Conservation (phyloP, 2,113 vertebrate genomes). For the Calidris pygmaea region DNA sequence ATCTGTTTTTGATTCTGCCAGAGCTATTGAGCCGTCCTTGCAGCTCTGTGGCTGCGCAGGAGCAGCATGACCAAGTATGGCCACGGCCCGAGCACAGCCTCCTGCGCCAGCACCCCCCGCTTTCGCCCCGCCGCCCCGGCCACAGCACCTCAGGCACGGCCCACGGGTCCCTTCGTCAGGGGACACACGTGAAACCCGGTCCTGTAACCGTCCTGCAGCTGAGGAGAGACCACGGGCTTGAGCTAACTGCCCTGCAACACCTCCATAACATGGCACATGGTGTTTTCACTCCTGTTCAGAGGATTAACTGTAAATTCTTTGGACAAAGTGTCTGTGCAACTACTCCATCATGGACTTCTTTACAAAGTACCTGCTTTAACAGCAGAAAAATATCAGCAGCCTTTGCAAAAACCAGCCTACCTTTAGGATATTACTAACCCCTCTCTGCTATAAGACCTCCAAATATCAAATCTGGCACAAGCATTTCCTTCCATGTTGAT, state of each 20-base stretch:
- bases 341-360: not conserved
- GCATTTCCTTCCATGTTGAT: not conserved
- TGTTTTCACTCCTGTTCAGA: not conserved
- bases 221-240: rapidly evolving
- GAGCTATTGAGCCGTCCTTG: not conserved
- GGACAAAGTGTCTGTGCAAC: not conserved
- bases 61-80: conserved; percentile 16
- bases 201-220: not conserved
- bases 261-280: rapidly evolving
- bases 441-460: not conserved
- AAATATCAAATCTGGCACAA: not conserved
- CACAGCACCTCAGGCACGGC: rapidly evolving
- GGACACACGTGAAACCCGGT: rapidly evolving
- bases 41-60: not conserved
- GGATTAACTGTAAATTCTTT: not conserved
- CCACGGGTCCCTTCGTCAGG: rapidly evolving
- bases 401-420: not conserved
- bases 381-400: not conserved
- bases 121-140: rapidly evolving
- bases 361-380: not conserved
- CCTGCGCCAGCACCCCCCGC: rapidly evolving
- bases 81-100: not conserved
- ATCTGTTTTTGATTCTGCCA: not conserved
- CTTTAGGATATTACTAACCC: not conserved
- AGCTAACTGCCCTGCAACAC: not conserved